A percentile compares a stretch with the other conserved stretches of the same genome.
Conservation (phyloP, 2,888 invertebrate genomes). For the Caenorhabditis becei region DNA sequence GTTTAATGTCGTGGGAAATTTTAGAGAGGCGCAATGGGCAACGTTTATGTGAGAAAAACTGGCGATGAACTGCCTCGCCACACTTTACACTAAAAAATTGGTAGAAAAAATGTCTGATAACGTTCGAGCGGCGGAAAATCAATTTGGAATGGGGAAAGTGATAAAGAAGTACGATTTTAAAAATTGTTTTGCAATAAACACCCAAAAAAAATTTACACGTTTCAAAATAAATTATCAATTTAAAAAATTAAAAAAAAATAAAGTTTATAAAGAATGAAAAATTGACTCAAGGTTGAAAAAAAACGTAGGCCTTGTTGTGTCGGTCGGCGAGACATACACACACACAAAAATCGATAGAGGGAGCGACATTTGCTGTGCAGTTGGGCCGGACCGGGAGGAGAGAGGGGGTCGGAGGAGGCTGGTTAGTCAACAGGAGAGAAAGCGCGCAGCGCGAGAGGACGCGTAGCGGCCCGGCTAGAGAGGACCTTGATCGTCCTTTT, state of each 20-base stretch:
- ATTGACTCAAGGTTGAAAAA: neutral
- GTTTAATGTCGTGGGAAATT: too few species aligned
- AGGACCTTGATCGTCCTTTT: constrained; percentile 21
- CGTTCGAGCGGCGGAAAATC: too few species aligned
- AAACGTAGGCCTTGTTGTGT: neutral
- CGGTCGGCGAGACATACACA: neutral
- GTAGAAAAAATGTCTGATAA: too few species aligned
- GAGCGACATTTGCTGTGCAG: constrained; percentile 10
- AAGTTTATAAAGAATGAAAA: neutral
- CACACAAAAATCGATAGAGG: constrained; percentile 1
- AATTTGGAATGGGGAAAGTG: too few species aligned
- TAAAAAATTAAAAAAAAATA: neutral
- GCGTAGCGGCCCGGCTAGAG: constrained; percentile 7
- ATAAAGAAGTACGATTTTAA: too few species aligned
- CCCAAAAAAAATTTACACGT: neutral
- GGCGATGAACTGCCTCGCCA: too few species aligned
- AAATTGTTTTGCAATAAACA: too few species aligned
- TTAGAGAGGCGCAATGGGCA: too few species aligned
- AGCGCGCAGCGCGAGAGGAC: constrained; percentile 10
- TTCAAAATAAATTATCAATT: too few species aligned
- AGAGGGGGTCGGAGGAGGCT: neutral
- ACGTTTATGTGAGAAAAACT: too few species aligned
- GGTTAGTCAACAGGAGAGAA: constrained; percentile 16
- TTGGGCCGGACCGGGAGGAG: constrained; percentile 1
- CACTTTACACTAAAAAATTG: too few species aligned